phyloP scores from a whole-genome alignment of 2,888 invertebrate genomes.

The Teleiodes luculella region DNA sequence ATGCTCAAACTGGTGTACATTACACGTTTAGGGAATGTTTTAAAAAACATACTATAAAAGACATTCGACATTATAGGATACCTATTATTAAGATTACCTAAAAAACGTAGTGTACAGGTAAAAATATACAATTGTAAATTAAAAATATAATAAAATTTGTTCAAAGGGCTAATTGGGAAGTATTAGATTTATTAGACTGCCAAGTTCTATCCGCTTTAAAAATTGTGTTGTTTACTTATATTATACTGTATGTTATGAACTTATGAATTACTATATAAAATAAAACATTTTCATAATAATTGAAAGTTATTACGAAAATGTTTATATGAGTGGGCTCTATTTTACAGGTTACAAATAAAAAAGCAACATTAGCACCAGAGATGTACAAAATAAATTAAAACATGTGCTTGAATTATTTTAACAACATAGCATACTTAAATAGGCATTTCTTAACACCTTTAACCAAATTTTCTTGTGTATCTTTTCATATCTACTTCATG shows the following conservation, averaged over 20 bases:
- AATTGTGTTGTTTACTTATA: neutral
- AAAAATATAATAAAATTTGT: neutral
- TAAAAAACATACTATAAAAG: slow-evolving; percentile 1
- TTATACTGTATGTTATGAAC: neutral
- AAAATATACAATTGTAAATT: neutral
- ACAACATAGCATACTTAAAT: too few species aligned
- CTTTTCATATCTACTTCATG: too few species aligned
- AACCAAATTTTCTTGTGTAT: too few species aligned
- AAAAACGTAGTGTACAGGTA: neutral
- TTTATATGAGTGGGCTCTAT: neutral
- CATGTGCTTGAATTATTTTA: too few species aligned
- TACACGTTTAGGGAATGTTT: neutral
- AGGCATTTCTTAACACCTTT: too few species aligned
- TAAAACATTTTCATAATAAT: too few species aligned
- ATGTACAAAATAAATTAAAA: too few species aligned
- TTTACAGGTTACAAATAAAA: too few species aligned
- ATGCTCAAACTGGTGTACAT: slow-evolving; percentile 35
- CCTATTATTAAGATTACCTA: neutral
- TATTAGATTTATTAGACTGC: neutral
- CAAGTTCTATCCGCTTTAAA: neutral
- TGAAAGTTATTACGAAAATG: neutral
- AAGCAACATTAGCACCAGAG: too few species aligned
- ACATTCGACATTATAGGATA: neutral
- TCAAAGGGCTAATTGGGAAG: slow-evolving; percentile 18
- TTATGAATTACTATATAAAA: neutral